Evolutionary conservation across 2,797 vertebrate genomes (phyloP), one percentile per base, ranked within the genome.

Genomic region (Xiphorhynchus erythropygius): DNA sequence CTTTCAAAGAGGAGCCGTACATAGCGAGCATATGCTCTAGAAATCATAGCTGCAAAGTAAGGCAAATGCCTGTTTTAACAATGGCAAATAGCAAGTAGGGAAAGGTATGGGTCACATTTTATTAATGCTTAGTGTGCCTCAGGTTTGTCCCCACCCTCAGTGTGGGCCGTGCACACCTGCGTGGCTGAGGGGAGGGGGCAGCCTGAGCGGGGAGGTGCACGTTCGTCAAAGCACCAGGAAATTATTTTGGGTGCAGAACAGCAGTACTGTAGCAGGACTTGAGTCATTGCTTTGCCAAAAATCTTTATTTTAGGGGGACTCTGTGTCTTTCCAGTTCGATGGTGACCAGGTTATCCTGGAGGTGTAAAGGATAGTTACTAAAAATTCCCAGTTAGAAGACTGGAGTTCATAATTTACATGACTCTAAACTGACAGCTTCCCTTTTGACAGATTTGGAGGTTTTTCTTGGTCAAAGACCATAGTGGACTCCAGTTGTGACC

Each of bases 31-130:
- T 62, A 70, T 53, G 67, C 87, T 93, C 52, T 88, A 63, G 82
- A 89, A 93, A 76, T 64, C 87, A 60, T 37, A 83, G 52, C 71
- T 91, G 74, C 46, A 89, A 89, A 94, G 67, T 56, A 67, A 77
- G 90, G 87, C 70, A 95, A 91, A 82, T 89, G 83, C 91, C 63
- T 93, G 59, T 84, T 92, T 65, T 77, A 93, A 50, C 68, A 71
- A 81, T 60, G 52, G 91, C 93, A 94, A 95, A 93, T 93, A 94
- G 84, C 88, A 94, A 82, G 67, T 28, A 42, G 17, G 7, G 63
- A 56, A 76, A 67, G 44, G 59, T 53, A 62, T 64, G 85, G 87
- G 70, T 90, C 59, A 30, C 13, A 1, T 87, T 97, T 96, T 95
- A 91, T 94, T 93, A 88, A 70, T 39, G 41, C 52, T 84, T 39